Evolutionary conservation across 2,113 vertebrate genomes (phyloP).

Genomic region (Tympanuchus pallidicinctus): DNA sequence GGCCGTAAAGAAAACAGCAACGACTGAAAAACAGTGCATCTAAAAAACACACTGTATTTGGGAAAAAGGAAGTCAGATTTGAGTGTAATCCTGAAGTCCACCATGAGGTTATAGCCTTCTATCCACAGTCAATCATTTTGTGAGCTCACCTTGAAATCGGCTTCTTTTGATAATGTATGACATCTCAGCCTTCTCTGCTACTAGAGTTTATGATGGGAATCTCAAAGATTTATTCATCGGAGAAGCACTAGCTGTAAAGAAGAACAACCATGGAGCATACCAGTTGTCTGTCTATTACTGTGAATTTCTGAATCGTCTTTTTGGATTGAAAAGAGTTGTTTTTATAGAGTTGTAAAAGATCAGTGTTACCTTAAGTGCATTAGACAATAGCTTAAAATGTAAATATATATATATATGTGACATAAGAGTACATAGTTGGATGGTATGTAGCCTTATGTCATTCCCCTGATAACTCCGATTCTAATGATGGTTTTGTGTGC

Average conservation of each 20-base stretch:
- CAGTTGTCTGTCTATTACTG: fast-evolving
- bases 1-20: neutral
- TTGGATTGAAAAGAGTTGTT: neutral
- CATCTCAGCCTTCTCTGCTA: conserved; percentile 5
- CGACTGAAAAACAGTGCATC: neutral
- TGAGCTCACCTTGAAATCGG: neutral
- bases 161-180: neutral
- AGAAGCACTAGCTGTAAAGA: neutral
- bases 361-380: neutral
- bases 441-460: neutral
- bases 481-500: neutral
- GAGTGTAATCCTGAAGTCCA: neutral
- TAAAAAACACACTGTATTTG: neutral
- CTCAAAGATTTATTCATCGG: conserved; percentile 26
- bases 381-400: neutral
- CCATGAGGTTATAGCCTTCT: neutral
- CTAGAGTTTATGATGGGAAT: neutral
- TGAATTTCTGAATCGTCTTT: neutral
- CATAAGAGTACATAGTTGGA: no score
- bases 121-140: neutral
- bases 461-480: neutral
- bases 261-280: neutral
- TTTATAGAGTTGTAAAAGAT: neutral
- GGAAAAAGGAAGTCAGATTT: neutral
- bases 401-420: neutral